Evolutionary conservation across 2,113 vertebrate genomes (phyloP).

Genomic region (Gymnocephalus cernua): DNA sequence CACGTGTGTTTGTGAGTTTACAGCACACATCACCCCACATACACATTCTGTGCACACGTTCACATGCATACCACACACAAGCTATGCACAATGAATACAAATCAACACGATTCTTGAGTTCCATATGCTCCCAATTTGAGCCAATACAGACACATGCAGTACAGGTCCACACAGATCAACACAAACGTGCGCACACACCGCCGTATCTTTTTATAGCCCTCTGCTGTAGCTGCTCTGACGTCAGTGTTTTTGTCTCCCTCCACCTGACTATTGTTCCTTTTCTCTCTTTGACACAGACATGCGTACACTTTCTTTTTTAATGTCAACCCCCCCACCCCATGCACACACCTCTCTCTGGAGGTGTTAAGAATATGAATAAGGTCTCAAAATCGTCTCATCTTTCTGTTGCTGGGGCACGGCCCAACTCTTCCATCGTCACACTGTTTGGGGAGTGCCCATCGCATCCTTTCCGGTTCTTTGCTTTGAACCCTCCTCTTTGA

Average conservation of each 20-base stretch:
- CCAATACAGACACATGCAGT: neutral
- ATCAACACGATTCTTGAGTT: neutral
- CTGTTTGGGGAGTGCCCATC: slow-evolving; percentile 14
- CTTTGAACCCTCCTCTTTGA: slow-evolving; percentile 33
- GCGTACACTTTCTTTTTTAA: slow-evolving; percentile 20
- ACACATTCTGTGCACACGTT: neutral
- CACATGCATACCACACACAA: neutral
- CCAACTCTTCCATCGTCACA: slow-evolving; percentile 20
- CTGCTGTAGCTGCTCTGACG: slow-evolving; percentile 51
- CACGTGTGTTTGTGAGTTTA: neutral
- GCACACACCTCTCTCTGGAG: slow-evolving; percentile 34
- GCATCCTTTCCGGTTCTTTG: slow-evolving; percentile 7
- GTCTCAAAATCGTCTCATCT: slow-evolving; percentile 64
- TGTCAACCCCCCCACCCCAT: slow-evolving; percentile 4
- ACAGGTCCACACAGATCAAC: neutral
- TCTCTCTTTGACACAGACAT: slow-evolving; percentile 4
- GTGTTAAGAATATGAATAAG: slow-evolving; percentile 58
- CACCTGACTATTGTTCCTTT: slow-evolving; percentile 28
- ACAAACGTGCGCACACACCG: neutral
- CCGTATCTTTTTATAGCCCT: slow-evolving; percentile 61
- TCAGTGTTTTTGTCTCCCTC: slow-evolving; percentile 42
- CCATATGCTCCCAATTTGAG: neutral
- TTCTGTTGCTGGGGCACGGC: slow-evolving; percentile 63
- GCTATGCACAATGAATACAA: neutral
- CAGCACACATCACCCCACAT: neutral